phyloP scores from a whole-genome alignment of 2,113 vertebrate genomes.

The Cyphomyrus discorhynchus region DNA sequence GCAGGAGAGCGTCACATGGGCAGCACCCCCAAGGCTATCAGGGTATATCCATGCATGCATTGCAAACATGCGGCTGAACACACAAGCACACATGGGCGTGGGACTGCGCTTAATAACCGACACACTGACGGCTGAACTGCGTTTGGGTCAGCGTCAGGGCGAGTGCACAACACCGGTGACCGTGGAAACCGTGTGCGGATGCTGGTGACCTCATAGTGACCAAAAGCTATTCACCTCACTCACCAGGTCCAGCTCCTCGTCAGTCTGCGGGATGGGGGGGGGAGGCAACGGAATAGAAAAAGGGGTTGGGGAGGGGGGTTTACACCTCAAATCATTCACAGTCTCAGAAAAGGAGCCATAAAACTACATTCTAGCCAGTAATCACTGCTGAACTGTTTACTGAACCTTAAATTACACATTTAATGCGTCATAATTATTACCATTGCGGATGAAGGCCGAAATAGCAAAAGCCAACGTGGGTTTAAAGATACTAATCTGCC shows the following conservation, averaged over 20 bases:
- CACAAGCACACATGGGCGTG: constrained; percentile 35
- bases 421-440: neutral
- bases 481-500: neutral
- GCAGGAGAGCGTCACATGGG: neutral
- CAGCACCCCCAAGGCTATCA: neutral
- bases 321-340: neutral
- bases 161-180: constrained; percentile 37
- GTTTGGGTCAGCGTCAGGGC: constrained; percentile 14
- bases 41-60: neutral
- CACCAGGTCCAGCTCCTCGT: constrained; percentile 93
- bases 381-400: neutral
- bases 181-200: neutral
- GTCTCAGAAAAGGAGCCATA: neutral
- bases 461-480: neutral
- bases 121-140: constrained; percentile 31
- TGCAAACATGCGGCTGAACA: neutral
- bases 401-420: neutral
- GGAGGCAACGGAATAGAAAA: constrained; percentile 43
- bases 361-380: neutral
- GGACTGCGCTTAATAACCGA: constrained; percentile 43
- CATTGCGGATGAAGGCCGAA: neutral
- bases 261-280: constrained; percentile 67
- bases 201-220: constrained; percentile 25
- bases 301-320: neutral
- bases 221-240: constrained; percentile 63